Evolutionary conservation across 2,113 vertebrate genomes (phyloP).

Genomic region (Actenoides lindsayi): DNA sequence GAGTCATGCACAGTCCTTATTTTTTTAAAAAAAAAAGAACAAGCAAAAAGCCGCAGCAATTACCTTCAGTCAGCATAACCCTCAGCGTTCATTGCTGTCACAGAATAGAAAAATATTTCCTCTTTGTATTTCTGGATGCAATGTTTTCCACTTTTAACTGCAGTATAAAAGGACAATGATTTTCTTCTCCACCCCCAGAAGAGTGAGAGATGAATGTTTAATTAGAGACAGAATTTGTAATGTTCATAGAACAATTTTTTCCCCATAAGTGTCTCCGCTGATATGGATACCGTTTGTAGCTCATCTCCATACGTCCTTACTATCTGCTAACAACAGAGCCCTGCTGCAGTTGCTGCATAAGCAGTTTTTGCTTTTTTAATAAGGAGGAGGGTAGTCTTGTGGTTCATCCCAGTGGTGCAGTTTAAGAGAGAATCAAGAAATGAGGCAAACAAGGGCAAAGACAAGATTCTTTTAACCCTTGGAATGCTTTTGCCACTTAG

Average conservation of each 20-base stretch:
- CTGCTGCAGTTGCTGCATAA: conserved; percentile 80
- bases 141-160: conserved; percentile 61
- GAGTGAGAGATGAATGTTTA: conserved; percentile 58
- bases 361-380: conserved; percentile 80
- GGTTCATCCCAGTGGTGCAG: conserved; percentile 72
- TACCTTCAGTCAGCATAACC: conserved; percentile 58
- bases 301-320: conserved; percentile 51
- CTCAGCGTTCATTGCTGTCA: conserved; percentile 35
- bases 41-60: conserved; percentile 44
- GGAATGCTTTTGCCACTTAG: not conserved
- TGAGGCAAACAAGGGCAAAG: conserved; percentile 45
- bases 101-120: conserved; percentile 54
- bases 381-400: conserved; percentile 63
- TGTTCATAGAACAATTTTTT: conserved; percentile 59
- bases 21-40: not conserved
- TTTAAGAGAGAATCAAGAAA: conserved; percentile 67
- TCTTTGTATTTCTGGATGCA: conserved; percentile 56
- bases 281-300: conserved; percentile 32
- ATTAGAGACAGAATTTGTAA: conserved; percentile 59
- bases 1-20: not conserved
- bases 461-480: conserved; percentile 64
- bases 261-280: conserved; percentile 6
- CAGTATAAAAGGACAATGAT: conserved; percentile 58
- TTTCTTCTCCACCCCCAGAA: conserved; percentile 46
- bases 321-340: conserved; percentile 69